Evolutionary conservation across 2,797 vertebrate species (phyloP), one percentile per base, ranked within the genome.

Genomic region (Thalassophryne amazonica): DNA sequence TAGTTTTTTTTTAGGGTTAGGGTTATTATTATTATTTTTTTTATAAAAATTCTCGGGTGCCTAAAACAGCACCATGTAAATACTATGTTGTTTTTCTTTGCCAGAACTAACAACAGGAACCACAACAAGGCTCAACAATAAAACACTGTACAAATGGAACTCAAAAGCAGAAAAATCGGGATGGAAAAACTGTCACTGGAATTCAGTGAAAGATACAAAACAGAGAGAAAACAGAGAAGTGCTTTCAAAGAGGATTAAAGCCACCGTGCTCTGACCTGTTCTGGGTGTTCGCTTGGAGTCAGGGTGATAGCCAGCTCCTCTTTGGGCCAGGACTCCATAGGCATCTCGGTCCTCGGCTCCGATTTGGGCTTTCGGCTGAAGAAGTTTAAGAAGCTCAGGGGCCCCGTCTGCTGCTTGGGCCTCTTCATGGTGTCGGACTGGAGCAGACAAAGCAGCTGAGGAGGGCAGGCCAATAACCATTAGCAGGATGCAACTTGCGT

Each of bases 291-390:
- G 2, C 84, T 89, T 33, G 77, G 83, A 0, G 89, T 86, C 53
- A 92, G 75, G 0, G 47, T 84, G 12, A 92, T 69, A 2, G 59
- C 49, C 1, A 76, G 76, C 66, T 91, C 90, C 47, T 89, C 85
- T 2, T 72, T 86, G 4, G 79, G 61, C 42, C 71, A 60, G 0
- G 54, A 56, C 7, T 86, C 83, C 16, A 68, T 23, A 0, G 88
- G 76, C 10, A 52, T 73, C 47, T 92, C 88, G 2, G 58, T 74
- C 10, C 8, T 49, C 0, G 87, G 42, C 60, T 85, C 90, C 0
- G 91, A 60, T 76, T 92, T 90, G 60, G 92, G 89, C 71, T 93
- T 93, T 17, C 76, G 70, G 63, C 88, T 84, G 58, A 93, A 93
- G 83, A 91, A 92, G 77, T 85, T 90, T 34, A 93, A 85, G 30